Evolutionary conservation across 1,140 invertebrate species (phyloP), one percentile per base, ranked within the genome.

Genomic region (Apis dorsata): DNA sequence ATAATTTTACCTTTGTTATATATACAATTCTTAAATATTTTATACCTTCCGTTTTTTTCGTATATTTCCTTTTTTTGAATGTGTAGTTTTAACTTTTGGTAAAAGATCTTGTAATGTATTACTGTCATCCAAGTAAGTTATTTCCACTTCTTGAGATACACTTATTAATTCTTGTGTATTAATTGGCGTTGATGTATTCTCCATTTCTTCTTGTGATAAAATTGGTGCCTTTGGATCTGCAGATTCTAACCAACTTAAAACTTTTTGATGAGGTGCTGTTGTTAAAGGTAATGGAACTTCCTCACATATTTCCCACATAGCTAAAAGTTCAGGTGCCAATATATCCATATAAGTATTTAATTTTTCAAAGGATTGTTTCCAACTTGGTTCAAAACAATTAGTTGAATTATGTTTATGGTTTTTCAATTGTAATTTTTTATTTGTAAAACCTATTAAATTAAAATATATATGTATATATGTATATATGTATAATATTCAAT

Each of bases 261-360:
- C 93, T 86, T 93, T 94, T 28, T 93, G 85, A 88, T 91, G 88
- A 28, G 92, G 88, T 57, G 77, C 88, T 17, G 86, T 49, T 19
- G 86, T 82, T 19, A 86, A 55, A 8, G 91, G 75, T 57, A 87
- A 74, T 10, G 74, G 71, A 66, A 88, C 68, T 62, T 92, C 86
- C n/a, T 93, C 91, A 1, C 83, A 73, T 10, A 94, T 82, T 75
- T 93, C 91, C 93, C 93, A 94, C 76, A 89, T 86, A 34, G 87
- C 85, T 68, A 93, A 83, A 69, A 94, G 87, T 82, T 92, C 92
- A 9, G 92, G 90, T 34, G 93, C 92, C 73, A 94, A 88, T 78
- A 94, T 78, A 80, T 94, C 93, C 24, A 88, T 80, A 34, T 92
- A 94, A 2, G 81, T 85, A 21, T 88, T 82, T 24, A 94, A 86